A percentile compares a stretch with the other conserved stretches of the same genome.
Conservation (phyloP, 2,797 vertebrate genomes). For the Paramormyrops hopkinsi region DNA sequence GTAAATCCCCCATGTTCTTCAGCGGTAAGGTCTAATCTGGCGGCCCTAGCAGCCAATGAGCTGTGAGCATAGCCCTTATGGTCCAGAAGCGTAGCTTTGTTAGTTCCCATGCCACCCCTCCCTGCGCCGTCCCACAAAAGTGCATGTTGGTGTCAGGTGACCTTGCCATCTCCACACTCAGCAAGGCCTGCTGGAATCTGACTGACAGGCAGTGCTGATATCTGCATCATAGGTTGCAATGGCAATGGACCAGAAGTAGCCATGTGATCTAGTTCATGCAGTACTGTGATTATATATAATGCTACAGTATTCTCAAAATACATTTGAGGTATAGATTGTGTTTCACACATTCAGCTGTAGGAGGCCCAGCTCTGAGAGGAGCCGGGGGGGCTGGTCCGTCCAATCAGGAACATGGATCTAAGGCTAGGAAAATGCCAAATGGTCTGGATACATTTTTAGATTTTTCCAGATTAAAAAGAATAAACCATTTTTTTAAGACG, state of each 20-base stretch:
- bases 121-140: neutral
- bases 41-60: neutral
- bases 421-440: neutral
- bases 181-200: neutral
- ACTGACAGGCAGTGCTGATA: neutral
- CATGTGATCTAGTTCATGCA: neutral
- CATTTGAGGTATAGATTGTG: neutral
- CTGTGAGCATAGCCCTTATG: neutral
- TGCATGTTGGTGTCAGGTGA: slow-evolving; percentile 9
- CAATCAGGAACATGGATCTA: neutral
- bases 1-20: slow-evolving; percentile 88
- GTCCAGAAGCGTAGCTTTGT: neutral
- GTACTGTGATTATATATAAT: neutral
- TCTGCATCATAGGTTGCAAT: neutral
- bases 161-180: neutral
- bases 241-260: neutral
- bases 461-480: neutral
- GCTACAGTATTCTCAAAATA: neutral
- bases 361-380: neutral
- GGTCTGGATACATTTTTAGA: neutral
- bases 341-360: neutral
- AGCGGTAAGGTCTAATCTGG: slow-evolving; percentile 73
- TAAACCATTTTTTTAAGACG: neutral
- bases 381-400: neutral
- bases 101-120: neutral